These are phyloP conservation scores for Pluvialis apricaria DNA, from an alignment of 2,113 vertebrate genomes.

Conservation along the genomic window DNA sequence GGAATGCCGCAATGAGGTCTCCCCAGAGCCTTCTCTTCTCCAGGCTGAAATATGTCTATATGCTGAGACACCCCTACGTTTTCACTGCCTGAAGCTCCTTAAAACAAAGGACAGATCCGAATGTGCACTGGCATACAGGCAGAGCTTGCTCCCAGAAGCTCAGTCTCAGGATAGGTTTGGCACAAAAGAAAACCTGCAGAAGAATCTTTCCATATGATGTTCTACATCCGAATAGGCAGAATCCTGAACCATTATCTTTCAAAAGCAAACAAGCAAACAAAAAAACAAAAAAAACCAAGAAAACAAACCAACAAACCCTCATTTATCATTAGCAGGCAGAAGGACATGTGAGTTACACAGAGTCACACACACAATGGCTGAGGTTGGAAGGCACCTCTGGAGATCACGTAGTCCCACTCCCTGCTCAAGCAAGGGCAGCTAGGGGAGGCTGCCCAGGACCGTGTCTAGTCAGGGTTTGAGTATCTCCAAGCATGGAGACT, in stretches of 20 bases:
- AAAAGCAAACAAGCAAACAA: too few species aligned
- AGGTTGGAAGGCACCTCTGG: not conserved
- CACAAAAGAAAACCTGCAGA: not conserved
- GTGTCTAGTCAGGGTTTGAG: too few species aligned
- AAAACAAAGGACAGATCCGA: not conserved
- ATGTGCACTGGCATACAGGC: fast-evolving
- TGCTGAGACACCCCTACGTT: not conserved
- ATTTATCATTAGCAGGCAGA: not conserved
- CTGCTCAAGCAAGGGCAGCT: not conserved
- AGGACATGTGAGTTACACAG: not conserved
- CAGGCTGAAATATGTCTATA: fast-evolving
- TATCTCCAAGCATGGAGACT: not conserved
- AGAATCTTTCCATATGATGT: not conserved
- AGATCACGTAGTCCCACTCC: not conserved
- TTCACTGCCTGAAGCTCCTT: not conserved
- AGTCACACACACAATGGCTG: not conserved
- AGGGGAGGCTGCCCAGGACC: not conserved
- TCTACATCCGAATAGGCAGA: not conserved
- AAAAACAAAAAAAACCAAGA: too few species aligned
- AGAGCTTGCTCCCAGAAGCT: not conserved
- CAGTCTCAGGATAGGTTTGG: not conserved
- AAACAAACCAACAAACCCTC: not conserved
- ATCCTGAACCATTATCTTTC: not conserved
- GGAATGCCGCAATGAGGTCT: too few species aligned
- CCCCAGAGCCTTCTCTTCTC: too few species aligned